Base-by-base conservation (phyloP, 2,797 vertebrate species). In the Rhadinocentrus ornatus region DNA sequence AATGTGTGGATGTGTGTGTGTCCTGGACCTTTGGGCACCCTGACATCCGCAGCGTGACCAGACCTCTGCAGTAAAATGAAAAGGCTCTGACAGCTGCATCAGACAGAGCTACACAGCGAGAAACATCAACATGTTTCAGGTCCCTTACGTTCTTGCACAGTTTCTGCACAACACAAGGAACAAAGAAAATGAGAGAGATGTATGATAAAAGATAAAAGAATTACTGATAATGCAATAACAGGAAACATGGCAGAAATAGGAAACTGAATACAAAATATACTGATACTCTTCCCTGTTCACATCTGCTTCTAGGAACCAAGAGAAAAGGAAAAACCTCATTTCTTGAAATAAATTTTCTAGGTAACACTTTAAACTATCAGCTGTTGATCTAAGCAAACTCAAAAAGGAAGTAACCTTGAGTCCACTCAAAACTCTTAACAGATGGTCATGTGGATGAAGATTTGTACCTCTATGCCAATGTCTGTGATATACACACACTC, bases 111-210 rank as follows among this genome's bases (percentile, higher is more conserved):
- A 79, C 70, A 83, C 95, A 96, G 54, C 77, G 86, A 63, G 95
- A 96, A 66, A 94, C 75, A 18, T 94, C 92, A 46, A 95, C 66
- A 29, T 89, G 74, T 46, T 96, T 93, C 87, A 97, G 87, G 63
- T 55, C 59, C 55, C 61, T 84, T 32, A 83, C 72, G 26, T 87
- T 91, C 77, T 85, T 89, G 75, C 95, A 97, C 84, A 96, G 89
- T 57, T 69, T 91, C 96, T 97, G 85, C 32, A 29, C 57, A 67
- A 70, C 52, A 7, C 31, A 34, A 48, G 67, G 24, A 77, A 62
- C 27, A 71, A 57, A 39, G n/a, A 10, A 81, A 56, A 62, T 1
- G 3, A 41, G 29, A 72, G 35, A 46, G 2, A 16, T 57, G 22
- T 73, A 16, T 9, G 24, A 26, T 62, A 63, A 56, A 44, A 24